These are phyloP conservation scores for Dasypogon diadema DNA, from an alignment of 2,888 invertebrate species.

Conservation along the genomic window DNA sequence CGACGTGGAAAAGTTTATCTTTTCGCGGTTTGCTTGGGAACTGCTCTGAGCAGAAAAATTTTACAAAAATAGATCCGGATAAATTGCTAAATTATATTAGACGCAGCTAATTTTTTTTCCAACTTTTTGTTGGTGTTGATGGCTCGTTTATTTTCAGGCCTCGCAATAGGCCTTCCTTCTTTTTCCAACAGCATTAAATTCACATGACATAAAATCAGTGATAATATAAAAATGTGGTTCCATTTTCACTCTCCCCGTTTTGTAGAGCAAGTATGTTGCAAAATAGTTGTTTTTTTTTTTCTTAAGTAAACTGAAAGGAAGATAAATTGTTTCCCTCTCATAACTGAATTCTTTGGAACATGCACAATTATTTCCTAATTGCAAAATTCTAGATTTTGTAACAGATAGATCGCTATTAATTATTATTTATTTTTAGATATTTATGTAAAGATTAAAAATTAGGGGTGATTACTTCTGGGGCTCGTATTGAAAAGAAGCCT, in stretches of 20 bases:
- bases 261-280: background rate
- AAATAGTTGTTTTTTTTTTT: no score
- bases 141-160: constrained; percentile 34
- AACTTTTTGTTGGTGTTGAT: background rate
- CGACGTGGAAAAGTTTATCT: background rate
- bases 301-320: constrained; percentile 9
- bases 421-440: no score
- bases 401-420: no score
- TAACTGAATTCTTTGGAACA: background rate
- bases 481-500: no score
- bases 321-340: constrained; percentile 6
- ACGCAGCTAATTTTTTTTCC: constrained; percentile 20
- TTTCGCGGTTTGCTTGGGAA: constrained; percentile 2
- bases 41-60: constrained; percentile 13
- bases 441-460: no score
- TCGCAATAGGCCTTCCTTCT: constrained; percentile 14
- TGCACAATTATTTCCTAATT: background rate
- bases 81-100: constrained; percentile 33
- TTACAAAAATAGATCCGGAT: constrained; percentile 30
- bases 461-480: no score
- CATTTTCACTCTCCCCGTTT: constrained; percentile 9
- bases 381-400: no score
- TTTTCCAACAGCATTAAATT: constrained; percentile 9
- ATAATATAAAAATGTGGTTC: constrained; percentile 14
- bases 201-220: constrained; percentile 3